These are phyloP conservation scores for Sardina pilchardus DNA, from an alignment of 2,113 vertebrate species.

Conservation along the genomic window DNA sequence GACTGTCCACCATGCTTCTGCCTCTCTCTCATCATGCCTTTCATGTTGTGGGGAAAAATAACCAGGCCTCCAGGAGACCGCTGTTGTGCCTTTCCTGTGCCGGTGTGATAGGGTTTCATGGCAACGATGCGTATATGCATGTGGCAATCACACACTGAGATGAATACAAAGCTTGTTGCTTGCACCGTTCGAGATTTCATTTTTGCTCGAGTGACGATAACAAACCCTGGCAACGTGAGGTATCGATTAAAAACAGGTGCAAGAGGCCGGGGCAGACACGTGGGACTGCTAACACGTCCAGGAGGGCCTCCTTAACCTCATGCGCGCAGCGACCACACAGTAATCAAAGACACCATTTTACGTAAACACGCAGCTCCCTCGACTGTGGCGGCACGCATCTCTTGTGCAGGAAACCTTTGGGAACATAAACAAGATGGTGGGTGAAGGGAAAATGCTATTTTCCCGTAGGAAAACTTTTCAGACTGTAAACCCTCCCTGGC, in stretches of 20 bases:
- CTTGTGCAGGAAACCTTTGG: conserved; percentile 9
- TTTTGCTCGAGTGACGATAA: not conserved
- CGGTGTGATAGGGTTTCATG: not conserved
- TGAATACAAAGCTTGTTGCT: not conserved
- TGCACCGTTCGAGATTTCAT: not conserved
- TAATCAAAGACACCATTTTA: conserved; percentile 30
- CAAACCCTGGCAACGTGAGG: not conserved
- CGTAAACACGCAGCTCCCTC: conserved; percentile 32
- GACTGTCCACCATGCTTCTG: not conserved
- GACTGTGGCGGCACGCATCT: not conserved
- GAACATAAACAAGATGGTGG: conserved; percentile 26
- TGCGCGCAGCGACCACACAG: conserved; percentile 13
- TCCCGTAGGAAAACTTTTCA: conserved; percentile 24
- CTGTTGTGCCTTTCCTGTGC: not conserved
- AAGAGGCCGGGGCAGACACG: not conserved
- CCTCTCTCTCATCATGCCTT: not conserved
- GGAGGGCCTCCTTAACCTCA: not conserved
- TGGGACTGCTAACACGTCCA: conserved; percentile 21
- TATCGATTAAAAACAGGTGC: conserved; percentile 27
- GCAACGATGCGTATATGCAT: not conserved
- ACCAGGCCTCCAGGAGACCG: not conserved
- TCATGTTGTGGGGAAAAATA: not conserved
- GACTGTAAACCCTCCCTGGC: conserved; percentile 18
- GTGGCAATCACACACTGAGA: not conserved
- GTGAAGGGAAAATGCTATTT: conserved; percentile 6